These are phyloP conservation scores for Pristionchus mayeri DNA, from an alignment of 2,888 invertebrate species.

Conservation along the genomic window DNA sequence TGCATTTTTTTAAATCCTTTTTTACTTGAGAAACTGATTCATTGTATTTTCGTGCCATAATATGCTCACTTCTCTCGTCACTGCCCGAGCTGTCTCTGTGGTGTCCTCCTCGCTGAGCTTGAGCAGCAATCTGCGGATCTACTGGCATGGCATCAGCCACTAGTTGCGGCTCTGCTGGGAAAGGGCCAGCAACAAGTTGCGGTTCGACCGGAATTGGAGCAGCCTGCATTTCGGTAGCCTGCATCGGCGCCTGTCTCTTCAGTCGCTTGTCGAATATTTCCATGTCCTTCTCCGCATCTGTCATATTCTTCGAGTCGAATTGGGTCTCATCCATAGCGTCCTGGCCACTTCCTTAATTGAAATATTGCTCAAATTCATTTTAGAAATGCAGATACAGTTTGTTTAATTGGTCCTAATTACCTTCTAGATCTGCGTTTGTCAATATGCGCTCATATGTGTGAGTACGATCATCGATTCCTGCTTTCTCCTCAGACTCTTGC, in stretches of 20 bases:
- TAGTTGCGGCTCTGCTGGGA: neutral
- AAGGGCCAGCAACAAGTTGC: neutral
- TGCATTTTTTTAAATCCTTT: too few relatives aligned
- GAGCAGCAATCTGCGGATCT: too few relatives aligned
- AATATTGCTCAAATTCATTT: neutral
- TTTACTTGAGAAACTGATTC: too few relatives aligned
- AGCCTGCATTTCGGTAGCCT: neutral
- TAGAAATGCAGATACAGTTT: too few relatives aligned
- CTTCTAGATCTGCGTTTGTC: neutral
- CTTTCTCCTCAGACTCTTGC: too few relatives aligned
- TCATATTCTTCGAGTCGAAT: neutral
- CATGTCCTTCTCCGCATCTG: neutral
- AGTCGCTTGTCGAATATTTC: neutral
- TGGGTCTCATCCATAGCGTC: neutral
- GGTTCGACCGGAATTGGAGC: neutral
- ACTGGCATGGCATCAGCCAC: too few relatives aligned
- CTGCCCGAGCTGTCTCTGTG: neutral
- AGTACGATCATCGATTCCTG: too few relatives aligned
- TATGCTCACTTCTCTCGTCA: too few relatives aligned
- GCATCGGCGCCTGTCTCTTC: neutral
- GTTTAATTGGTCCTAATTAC: neutral
- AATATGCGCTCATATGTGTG: too few relatives aligned
- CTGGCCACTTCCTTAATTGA: neutral
- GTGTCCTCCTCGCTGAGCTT: neutral
- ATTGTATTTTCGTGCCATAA: too few relatives aligned